A percentile compares a stretch with the other conserved stretches of the same genome.
These are phyloP conservation scores for Poecile atricapillus DNA, from an alignment of 2,113 vertebrate species.

Conservation along the genomic window DNA sequence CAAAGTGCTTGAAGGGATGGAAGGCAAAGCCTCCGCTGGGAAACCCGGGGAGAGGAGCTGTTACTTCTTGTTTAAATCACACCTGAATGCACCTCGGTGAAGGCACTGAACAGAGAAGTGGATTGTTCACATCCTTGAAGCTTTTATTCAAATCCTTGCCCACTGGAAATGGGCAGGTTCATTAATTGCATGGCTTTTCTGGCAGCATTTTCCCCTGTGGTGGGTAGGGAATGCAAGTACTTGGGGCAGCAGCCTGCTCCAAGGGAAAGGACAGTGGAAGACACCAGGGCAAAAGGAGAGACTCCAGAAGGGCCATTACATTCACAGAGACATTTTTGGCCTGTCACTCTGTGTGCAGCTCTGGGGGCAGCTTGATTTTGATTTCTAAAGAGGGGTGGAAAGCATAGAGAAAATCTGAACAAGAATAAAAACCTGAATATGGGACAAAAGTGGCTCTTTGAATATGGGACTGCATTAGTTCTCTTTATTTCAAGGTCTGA, in stretches of 20 bases:
- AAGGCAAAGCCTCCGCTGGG: conserved; percentile 2
- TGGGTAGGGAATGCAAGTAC: background rate
- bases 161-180: background rate
- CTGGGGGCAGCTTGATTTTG: background rate
- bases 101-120: background rate
- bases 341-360: background rate
- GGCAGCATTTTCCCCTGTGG: fast-evolving
- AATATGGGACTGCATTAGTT: background rate
- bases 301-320: background rate
- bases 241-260: background rate
- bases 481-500: background rate
- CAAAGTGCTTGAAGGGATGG: conserved; percentile 39
- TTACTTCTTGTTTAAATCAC: conserved; percentile 29
- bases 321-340: background rate
- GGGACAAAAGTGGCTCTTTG: conserved; percentile 39
- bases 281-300: background rate
- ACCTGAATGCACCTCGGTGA: background rate
- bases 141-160: background rate
- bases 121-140: background rate
- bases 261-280: background rate
- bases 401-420: background rate
- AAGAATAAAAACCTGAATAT: conserved; percentile 5
- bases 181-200: background rate
- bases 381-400: conserved; percentile 14
- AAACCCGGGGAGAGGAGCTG: background rate